Base-by-base conservation (phyloP, 2,797 vertebrate genomes). In the Austrolebias charrua region DNA sequence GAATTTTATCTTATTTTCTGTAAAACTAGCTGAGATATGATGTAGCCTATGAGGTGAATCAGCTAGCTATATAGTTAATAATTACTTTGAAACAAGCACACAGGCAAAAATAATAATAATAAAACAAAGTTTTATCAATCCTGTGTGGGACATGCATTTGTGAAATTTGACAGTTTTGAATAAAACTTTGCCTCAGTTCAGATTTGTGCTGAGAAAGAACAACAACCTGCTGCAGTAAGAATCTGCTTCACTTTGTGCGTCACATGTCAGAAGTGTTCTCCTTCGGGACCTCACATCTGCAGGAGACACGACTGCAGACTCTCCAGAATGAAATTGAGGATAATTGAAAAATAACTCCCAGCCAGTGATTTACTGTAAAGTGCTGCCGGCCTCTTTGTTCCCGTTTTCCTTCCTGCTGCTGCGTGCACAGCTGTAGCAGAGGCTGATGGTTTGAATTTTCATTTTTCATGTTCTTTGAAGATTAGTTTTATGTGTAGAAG, bases 301-400 rank as follows among this genome's bases (percentile, higher is more conserved):
- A 18, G 35, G 54, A 55, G 24, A 43, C 7, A 43, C 38, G 40
- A 28, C 15, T 55, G 40, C 40, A 42, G 51, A 59, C 59, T 55
- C 59, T 31, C 52, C 57, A 60, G 55, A 68, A 51, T 69, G 69
- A 81, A 81, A 75, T 69, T 60, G 55, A 20, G 66, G 47, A 35
- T 76, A 68, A 77, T 75, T 79, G 18, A 56, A 80, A 73, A 71
- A 57, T 61, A 31, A 44, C 52, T 55, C 28, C 16, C 31, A 67
- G 54, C 72, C 44, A 52, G 60, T 85, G 82, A 88, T 73, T 86
- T 83, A 83, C 47, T 55, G 44, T 55, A 38, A 68, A 59, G 53
- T 66, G 35, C 29, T 46, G 54, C 60, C 60, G 55, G 10, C 12
- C 35, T 38, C 50, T 40, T 19, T 49, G 38, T 71, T 72, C 56